Conservation (phyloP, 2,888 invertebrate species). For the Sinhomidia bicolor region DNA sequence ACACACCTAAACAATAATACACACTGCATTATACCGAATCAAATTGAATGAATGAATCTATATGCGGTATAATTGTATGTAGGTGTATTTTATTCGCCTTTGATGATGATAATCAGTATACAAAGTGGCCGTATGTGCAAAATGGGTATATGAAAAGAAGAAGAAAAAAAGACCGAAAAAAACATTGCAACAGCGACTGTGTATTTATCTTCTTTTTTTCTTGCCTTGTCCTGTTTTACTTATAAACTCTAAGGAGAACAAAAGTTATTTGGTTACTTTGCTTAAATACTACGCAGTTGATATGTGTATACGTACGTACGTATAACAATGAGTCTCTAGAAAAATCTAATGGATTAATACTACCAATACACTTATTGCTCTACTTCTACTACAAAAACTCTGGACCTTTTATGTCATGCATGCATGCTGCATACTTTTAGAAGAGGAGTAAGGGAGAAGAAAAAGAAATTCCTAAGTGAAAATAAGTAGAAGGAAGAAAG, state of each 20-base stretch:
- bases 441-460: conserved; percentile 9
- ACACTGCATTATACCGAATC: too few species aligned
- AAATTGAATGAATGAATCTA: background rate
- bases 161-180: conserved; percentile 13
- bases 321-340: conserved; percentile 55
- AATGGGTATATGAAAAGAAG: conserved; percentile 7
- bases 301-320: conserved; percentile 1
- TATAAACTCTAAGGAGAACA: background rate
- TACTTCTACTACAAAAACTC: too few species aligned
- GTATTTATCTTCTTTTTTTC: conserved; percentile 35
- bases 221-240: background rate
- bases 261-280: background rate
- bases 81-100: background rate
- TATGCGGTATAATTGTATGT: background rate
- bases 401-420: too few species aligned
- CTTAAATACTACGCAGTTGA: too few species aligned
- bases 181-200: conserved; percentile 1
- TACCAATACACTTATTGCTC: background rate
- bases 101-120: background rate
- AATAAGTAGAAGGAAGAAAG: background rate
- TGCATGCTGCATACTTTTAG: too few species aligned
- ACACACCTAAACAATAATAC: background rate
- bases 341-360: conserved; percentile 65
- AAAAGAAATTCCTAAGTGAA: background rate
- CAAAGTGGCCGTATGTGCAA: conserved; percentile 43